Evolutionary conservation across 2,113 vertebrate genomes (phyloP), one percentile per base, ranked within the genome.

Genomic region (Chaetodon trifascialis): DNA sequence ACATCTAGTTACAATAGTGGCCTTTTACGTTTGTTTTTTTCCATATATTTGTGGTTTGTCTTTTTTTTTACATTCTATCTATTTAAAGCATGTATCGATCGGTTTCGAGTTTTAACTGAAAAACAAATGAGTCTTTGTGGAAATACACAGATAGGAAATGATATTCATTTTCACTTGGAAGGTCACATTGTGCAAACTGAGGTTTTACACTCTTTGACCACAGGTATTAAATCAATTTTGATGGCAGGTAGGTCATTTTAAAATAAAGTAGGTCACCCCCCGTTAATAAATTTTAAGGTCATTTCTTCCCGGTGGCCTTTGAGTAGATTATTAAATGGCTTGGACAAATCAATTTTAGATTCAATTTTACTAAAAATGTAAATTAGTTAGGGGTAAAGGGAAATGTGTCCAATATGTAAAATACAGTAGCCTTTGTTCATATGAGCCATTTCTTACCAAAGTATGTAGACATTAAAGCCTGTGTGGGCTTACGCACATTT

Each of bases 41-140:
- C 83, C 40, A n/a, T 68, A 25, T 88, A 66, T 84, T 52, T 91
- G 42, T 82, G 71, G 44, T 86, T 44, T 83, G 21, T 92, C 46
- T 88, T 80, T 85, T 90, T 85, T 86, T 90, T 79, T 91, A 67
- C 80, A 87, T 88, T 88, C 86, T 88, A 82, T 89, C 80, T 94
- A 93, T 94, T 94, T 92, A 92, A 95, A 90, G 91, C 91, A 92
- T 92, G 80, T 89, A 91, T 88, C 80, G 89, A 84, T 94, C 80
- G 70, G 40, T 92, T 83, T 90, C 25, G 76, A 34, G 23, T 80
- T 84, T 58, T 84, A 73, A 82, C 55, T 42, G 54, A 78, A 70
- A 66, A 42, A 76, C 56, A 70, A 62, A 82, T 15, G 60, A 62
- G 64, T 83, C 65, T 55, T 82, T 51, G 4, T 74, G 52, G 63